phyloP scores from a whole-genome alignment of 2,888 invertebrate genomes.

The Andrena chrysosceles region DNA sequence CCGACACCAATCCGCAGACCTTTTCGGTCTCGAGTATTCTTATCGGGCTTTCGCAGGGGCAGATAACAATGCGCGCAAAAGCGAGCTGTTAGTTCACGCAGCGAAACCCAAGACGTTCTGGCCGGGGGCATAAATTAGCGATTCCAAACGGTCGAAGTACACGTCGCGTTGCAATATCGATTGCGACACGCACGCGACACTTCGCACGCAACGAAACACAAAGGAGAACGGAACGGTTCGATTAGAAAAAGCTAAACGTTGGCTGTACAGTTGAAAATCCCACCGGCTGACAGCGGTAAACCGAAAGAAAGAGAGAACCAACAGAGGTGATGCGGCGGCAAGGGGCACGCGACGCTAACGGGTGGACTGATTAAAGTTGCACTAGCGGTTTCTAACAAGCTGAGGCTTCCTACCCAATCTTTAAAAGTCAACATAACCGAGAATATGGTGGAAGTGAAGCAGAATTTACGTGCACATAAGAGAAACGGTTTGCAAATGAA shows the following conservation, averaged over 20 bases:
- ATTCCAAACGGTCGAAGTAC: conserved; percentile 31
- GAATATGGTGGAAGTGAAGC: too few species aligned
- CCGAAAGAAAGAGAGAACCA: too few species aligned
- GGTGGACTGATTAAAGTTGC: too few species aligned
- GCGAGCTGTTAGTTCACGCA: conserved; percentile 16
- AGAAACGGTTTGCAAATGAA: too few species aligned
- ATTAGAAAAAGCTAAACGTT: background rate
- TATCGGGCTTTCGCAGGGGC: conserved; percentile 11
- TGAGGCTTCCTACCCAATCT: too few species aligned
- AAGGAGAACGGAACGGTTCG: background rate
- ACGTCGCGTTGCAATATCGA: conserved; percentile 45
- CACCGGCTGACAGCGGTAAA: too few species aligned
- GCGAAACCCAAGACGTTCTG: conserved; percentile 22
- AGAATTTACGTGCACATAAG: background rate
- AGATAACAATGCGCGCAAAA: conserved; percentile 25
- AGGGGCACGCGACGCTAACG: too few species aligned
- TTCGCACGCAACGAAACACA: conserved; percentile 29
- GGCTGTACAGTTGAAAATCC: background rate
- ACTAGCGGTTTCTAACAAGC: too few species aligned
- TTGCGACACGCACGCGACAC: conserved; percentile 53
- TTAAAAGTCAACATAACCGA: too few species aligned
- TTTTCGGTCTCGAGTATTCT: conserved; percentile 16
- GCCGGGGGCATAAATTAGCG: conserved; percentile 34
- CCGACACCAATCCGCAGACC: conserved; percentile 6
- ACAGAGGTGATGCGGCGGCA: too few species aligned